Evolutionary conservation across 2,113 vertebrate species (phyloP), one percentile per base, ranked within the genome.

Genomic region (Solea solea): DNA sequence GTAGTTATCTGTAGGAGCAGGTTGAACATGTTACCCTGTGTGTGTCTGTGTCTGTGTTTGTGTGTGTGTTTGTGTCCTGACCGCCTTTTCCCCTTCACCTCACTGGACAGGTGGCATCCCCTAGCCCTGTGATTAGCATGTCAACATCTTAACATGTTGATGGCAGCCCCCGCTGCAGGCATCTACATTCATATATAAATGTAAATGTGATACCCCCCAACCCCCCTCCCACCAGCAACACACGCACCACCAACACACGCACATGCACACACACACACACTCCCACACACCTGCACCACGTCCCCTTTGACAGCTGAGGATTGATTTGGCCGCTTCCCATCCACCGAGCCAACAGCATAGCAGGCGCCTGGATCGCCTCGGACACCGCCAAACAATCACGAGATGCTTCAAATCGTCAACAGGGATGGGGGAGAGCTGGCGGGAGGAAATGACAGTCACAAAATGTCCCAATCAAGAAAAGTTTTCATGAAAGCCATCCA

Each of bases 151-250:
- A 92, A 91, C 91, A 88, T 91, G 91, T 91, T 88, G 78, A 89
- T 76, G 70, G 75, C 78, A 80, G 68, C 76, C 28, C 34, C 58
- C 25, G 67, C 84, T 75, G 59, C 78, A 81, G 81, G 73, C 91
- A 89, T 93, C 88, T 91, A 86, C 89, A 90, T 93, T 91, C 90
- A 92, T 88, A 93, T 94, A 93, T 93, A 93, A 92, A 93, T 94
- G 92, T 90, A 93, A 93, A 94, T 93, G 41, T 84, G 74, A 57
- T 71, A 48, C 57, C 68, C 66, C 53, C 72, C 63, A 62, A 21
- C 51, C 4, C 61, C 54, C 69, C 46, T 53, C 58, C 72, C 40
- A 64, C 75, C 62, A 64, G 76, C 72, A 76, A 58, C 83, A 70
- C 82, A 90, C 87, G 86, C 68, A 86, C 75, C 62, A 64, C 78